A percentile compares a stretch with the other conserved stretches of the same genome.
Conservation (phyloP, 2,797 vertebrate species). For the Eulemur rubriventer region DNA sequence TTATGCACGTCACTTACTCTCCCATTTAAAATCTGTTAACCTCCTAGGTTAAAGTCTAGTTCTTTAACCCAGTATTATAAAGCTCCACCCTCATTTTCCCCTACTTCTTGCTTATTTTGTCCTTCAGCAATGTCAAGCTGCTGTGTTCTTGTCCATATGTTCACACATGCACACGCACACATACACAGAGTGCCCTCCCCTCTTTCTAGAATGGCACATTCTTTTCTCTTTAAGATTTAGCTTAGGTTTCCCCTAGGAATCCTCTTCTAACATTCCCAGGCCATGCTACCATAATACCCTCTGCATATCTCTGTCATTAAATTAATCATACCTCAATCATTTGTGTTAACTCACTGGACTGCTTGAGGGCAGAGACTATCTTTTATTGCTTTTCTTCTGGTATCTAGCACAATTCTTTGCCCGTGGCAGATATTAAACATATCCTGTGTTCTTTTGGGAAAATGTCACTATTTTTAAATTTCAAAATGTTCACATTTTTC, state of each 20-base stretch:
- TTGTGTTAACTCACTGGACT: not conserved
- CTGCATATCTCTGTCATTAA: conserved; percentile 9
- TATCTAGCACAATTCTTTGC: conserved; percentile 29
- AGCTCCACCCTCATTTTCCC: not conserved
- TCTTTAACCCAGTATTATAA: not conserved
- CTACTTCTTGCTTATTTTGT: not conserved
- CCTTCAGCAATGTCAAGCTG: not conserved
- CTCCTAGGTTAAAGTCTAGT: not conserved
- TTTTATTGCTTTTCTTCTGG: conserved; percentile 47
- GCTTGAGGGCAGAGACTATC: not conserved
- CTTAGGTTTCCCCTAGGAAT: conserved; percentile 4
- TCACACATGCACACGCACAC: not conserved
- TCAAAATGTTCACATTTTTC: conserved; percentile 64
- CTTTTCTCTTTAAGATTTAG: not conserved
- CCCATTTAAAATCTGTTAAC: conserved; percentile 18
- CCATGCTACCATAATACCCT: not conserved
- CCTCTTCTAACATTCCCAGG: not conserved
- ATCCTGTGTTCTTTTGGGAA: conserved; percentile 21
- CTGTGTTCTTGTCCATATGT: not conserved
- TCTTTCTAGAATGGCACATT: not conserved
- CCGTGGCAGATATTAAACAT: not conserved
- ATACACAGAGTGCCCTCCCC: not conserved
- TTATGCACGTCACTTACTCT: not conserved
- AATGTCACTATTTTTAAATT: conserved; percentile 20
- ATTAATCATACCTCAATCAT: not conserved